Evolutionary conservation across 64 coral and sea anemone species (phyloP).

Genomic region (Actinia equina): DNA sequence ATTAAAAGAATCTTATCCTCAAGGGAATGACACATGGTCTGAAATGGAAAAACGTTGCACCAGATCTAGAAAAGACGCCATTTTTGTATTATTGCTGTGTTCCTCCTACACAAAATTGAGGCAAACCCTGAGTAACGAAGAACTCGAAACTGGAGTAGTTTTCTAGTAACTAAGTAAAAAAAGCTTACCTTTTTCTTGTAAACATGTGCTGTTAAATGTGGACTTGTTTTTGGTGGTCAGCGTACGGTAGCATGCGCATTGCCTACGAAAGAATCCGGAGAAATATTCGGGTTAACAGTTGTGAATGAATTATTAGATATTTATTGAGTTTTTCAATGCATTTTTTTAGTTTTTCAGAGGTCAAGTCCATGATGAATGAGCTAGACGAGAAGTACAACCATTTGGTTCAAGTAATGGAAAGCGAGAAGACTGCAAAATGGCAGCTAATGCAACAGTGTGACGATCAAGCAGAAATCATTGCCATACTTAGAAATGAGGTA

Average conservation of each 20-base stretch:
- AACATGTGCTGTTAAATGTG: too few relatives aligned
- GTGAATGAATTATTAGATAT: not conserved
- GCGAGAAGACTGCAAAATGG: constrained; percentile 88
- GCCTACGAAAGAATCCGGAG: too few relatives aligned
- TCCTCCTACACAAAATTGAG: too few relatives aligned
- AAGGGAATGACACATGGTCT: too few relatives aligned
- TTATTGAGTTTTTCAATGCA: not conserved
- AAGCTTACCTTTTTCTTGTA: not conserved
- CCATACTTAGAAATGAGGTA: constrained; percentile 73
- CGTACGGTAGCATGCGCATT: too few relatives aligned
- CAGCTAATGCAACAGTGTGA: constrained; percentile 87
- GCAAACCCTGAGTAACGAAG: too few relatives aligned
- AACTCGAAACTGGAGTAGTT: too few relatives aligned
- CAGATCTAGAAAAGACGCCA: too few relatives aligned
- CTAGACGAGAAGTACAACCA: constrained; percentile 81
- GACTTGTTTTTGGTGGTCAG: too few relatives aligned
- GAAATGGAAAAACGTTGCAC: too few relatives aligned
- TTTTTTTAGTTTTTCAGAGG: constrained; percentile 70
- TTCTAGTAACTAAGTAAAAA: not conserved
- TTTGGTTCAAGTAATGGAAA: constrained; percentile 73
- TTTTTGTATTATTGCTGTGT: too few relatives aligned
- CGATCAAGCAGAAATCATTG: constrained; percentile 71
- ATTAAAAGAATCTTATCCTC: too few relatives aligned
- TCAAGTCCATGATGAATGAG: constrained; percentile 73
- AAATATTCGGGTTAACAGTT: not conserved